phyloP scores from a whole-genome alignment of 2,888 invertebrate genomes.

The Nebria salina region DNA sequence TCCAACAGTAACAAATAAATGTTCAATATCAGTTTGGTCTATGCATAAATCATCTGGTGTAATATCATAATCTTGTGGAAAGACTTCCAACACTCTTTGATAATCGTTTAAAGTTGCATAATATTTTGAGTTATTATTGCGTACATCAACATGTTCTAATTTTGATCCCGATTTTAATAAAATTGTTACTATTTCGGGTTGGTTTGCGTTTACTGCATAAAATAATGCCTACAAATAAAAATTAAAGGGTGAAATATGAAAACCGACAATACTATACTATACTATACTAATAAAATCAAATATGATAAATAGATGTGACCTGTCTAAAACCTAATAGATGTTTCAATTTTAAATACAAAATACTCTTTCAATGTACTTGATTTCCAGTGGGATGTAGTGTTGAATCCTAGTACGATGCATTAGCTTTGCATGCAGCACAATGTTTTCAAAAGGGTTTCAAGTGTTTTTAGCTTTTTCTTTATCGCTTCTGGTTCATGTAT shows the following conservation, averaged over 20 bases:
- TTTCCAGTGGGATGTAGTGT: too few species aligned
- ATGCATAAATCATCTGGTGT: conserved; percentile 47
- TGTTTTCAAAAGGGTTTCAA: too few species aligned
- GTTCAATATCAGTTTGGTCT: conserved; percentile 51
- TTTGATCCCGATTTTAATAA: conserved; percentile 67
- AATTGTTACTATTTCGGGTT: conserved; percentile 65
- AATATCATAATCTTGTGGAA: conserved; percentile 58
- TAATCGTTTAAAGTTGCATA: conserved; percentile 67
- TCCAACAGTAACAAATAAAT: conserved; percentile 48
- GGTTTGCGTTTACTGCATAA: conserved; percentile 70
- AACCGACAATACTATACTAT: neutral
- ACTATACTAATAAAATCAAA: neutral
- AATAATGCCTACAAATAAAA: conserved; percentile 67
- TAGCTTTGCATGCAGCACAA: too few species aligned
- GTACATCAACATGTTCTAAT: conserved; percentile 64
- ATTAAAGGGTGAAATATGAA: conserved; percentile 17
- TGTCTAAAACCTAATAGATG: too few species aligned
- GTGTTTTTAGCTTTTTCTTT: too few species aligned
- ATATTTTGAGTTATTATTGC: conserved; percentile 64
- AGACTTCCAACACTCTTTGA: conserved; percentile 62
- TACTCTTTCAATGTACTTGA: too few species aligned
- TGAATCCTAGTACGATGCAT: too few species aligned
- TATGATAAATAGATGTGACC: too few species aligned
- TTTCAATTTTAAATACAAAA: too few species aligned
- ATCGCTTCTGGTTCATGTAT: too few species aligned